Conservation (phyloP, 1,140 invertebrate species). For the Microplitis demolitor region DNA sequence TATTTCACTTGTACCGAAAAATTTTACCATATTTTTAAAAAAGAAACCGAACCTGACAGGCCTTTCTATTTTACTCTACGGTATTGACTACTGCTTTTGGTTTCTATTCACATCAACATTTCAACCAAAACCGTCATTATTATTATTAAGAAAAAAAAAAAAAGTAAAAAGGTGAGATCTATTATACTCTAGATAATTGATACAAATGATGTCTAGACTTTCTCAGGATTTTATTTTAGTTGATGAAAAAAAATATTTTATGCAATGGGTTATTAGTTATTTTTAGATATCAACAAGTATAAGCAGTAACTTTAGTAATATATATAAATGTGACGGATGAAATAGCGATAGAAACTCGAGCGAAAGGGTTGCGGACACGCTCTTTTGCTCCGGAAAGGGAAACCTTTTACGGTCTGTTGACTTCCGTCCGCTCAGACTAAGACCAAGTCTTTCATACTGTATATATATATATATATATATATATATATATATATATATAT, state of each 20-base stretch:
- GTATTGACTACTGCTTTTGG: background rate
- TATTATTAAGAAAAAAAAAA: background rate
- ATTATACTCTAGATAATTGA: background rate
- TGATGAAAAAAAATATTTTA: no score
- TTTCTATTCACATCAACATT: background rate
- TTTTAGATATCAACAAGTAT: no score
- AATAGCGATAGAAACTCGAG: constrained; percentile 25
- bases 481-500: background rate
- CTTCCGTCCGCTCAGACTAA: constrained; percentile 5
- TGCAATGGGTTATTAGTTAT: no score
- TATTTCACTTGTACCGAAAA: constrained; percentile 19
- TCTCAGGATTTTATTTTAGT: no score
- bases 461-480: no score
- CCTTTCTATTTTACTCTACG: background rate
- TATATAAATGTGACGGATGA: background rate
- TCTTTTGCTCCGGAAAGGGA: constrained; percentile 56
- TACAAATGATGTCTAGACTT: background rate
- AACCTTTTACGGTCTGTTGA: constrained; percentile 39
- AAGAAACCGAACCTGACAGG: constrained; percentile 30
- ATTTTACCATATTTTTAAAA: constrained; percentile 54
- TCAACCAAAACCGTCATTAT: no score
- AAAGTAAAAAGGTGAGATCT: background rate
- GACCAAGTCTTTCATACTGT: constrained; percentile 11
- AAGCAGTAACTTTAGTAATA: no score
- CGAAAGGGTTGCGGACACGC: constrained; percentile 46